Evolutionary conservation across 2,888 invertebrate genomes (phyloP), one percentile per base, ranked within the genome.

Genomic region (Cyrtodaria siliqua): DNA sequence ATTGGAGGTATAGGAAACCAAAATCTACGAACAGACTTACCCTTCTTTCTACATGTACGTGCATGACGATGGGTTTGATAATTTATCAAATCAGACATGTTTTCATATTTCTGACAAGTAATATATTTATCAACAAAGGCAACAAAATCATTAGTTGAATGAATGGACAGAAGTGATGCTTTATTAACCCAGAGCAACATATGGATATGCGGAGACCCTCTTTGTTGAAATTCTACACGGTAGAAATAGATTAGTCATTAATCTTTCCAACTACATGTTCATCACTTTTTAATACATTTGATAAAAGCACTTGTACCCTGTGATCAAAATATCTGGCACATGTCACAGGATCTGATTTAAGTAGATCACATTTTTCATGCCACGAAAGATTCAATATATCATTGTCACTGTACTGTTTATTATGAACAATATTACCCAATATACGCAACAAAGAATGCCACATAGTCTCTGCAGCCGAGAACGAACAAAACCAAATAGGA

Each of bases 381-480:
- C 66, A 76, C 14, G 27, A 63, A 12, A 47, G 44, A 26, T 24
- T 40, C 24, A 14, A 64, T n/a, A n/a, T n/a, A 3, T 76, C 59
- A 38, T 77, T 66, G 38, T 69, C 68, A 16, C 62, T 56, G 24
- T 52, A 64, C 14, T 47, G 27, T 24, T 40, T 59, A 14, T 52
- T 38, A 18, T 75, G 47, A 14, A 64, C 47, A 20, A 66, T 20
- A 38, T 56, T 56, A 1, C 47, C 59, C 9, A 79, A 38, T 20
- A 56, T 24, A 16, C 56, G 3, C 0, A 84, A 53, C 16, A 84
- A 53, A 29, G 61, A 59, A 8, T 16, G 16, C 83, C 85, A 85
- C 20, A 66, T 60, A 23, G 75, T 85, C 72, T 87, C 85, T 42
- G 85, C 83, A 18, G 74, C 61, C 8, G 67, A 74, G 47, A 66